Base-by-base conservation (phyloP, 2,797 vertebrate species). In the Mormyrus hasselquistii region DNA sequence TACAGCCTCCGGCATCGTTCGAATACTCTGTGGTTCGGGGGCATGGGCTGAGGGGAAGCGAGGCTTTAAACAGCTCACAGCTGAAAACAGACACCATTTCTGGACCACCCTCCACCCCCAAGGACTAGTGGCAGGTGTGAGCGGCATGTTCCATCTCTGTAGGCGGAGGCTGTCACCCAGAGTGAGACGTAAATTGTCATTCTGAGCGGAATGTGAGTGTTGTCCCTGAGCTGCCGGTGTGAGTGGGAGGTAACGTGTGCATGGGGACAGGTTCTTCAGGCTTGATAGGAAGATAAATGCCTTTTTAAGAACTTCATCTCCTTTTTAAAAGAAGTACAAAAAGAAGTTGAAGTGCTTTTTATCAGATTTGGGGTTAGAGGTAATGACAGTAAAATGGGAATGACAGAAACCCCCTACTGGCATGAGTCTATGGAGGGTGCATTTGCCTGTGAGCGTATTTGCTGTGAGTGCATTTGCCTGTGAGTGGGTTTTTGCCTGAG, bases 171-270 rank as follows among this genome's bases (percentile, higher is more conserved):
- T 38, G 34, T 69, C 16, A 83, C 8, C 38, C 41, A 89, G 34
- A 84, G n/a, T 90, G 89, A 91, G 88, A 92, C 91, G 57, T 90
- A 94, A 94, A 93, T 93, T 92, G 91, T 93, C 91, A 93, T 92
- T 91, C 93, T 89, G 89, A 90, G 91, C 52, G 93, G 93, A 92
- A 91, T 91, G 92, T 92, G 93, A 93, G 76, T 92, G 91, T 34
- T 59, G 52, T 38, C 34, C 93, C 94, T 95, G 93, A 92, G 90
- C 93, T 95, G 94, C 89, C 90, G 90, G 91, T 90, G 59, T 94
- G 85, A 29, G 50, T 57, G 22, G 16, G 83, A 22, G 47, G 12
- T 62, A 62, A 12, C 22, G n/a, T 85, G 22, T 53, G 47, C n/a
- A 19, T 44, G 10, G 38, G 38, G 73, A 44, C 38, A n/a, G 73